Conservation (phyloP, 2,888 invertebrate genomes). For the Latrodectus hesperus region DNA sequence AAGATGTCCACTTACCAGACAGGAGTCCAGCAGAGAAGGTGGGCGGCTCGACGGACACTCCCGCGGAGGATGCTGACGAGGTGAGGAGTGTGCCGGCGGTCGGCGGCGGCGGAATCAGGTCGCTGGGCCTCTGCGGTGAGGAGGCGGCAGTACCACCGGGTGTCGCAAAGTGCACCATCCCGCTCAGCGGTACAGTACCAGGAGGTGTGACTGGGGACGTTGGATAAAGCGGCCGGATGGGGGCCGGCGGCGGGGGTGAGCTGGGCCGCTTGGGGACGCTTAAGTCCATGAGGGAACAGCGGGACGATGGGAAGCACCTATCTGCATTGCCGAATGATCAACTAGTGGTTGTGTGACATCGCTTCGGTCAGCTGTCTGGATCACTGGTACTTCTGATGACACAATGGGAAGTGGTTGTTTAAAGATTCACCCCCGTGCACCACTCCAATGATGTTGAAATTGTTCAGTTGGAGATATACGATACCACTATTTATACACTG, state of each 20-base stretch:
- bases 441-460: no score
- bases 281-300: slow-evolving; percentile 64
- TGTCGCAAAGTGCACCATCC: slow-evolving; percentile 60
- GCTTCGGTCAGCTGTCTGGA: no score
- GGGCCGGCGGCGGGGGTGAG: slow-evolving; percentile 55
- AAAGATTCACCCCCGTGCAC: no score
- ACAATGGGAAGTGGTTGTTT: no score
- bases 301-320: slow-evolving; percentile 9
- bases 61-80: slow-evolving; percentile 38
- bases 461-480: no score
- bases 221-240: slow-evolving; percentile 36
- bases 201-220: slow-evolving; percentile 37
- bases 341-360: not conserved
- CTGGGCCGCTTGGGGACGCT: slow-evolving; percentile 69
- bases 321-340: slow-evolving; percentile 25
- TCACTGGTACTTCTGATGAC: no score
- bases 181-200: slow-evolving; percentile 30
- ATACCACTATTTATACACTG: no score
- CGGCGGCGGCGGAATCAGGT: slow-evolving; percentile 31
- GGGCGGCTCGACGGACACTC: slow-evolving; percentile 37
- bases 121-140: slow-evolving; percentile 45
- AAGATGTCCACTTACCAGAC: slow-evolving; percentile 34
- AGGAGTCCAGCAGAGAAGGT: slow-evolving; percentile 57
- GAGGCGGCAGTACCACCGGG: slow-evolving; percentile 27
- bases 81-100: slow-evolving; percentile 11